These are phyloP conservation scores for Ephialtes manifestator DNA, from an alignment of 2,888 invertebrate genomes.

Conservation along the genomic window DNA sequence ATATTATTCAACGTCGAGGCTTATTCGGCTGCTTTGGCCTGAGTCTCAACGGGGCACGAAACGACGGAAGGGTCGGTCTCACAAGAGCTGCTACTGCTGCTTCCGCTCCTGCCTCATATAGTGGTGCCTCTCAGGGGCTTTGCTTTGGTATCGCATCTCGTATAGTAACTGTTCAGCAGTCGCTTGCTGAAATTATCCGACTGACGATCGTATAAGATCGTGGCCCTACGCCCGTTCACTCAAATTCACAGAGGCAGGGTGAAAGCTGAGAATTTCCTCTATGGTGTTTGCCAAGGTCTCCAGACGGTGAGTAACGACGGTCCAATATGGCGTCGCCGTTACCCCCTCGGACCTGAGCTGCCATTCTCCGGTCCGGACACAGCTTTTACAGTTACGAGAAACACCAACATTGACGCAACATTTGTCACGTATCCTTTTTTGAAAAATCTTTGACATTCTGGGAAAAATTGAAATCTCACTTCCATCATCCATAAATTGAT, in stretches of 20 bases:
- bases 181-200: conserved; percentile 64
- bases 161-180: conserved; percentile 41
- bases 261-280: conserved; percentile 62
- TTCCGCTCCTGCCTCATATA: background rate
- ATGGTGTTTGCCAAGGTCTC: conserved; percentile 75
- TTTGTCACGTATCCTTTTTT: background rate
- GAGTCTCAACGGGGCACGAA: conserved; percentile 45
- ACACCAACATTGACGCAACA: background rate
- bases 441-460: background rate
- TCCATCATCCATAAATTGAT: background rate
- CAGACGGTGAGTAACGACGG: conserved; percentile 73
- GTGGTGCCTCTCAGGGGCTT: conserved; percentile 58
- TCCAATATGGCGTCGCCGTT: conserved; percentile 73
- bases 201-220: conserved; percentile 64
- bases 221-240: conserved; percentile 43
- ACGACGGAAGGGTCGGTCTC: conserved; percentile 50
- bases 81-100: conserved; percentile 51
- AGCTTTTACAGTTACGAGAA: background rate
- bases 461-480: background rate
- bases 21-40: conserved; percentile 59
- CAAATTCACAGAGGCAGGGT: conserved; percentile 30
- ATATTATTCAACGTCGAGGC: conserved; percentile 67
- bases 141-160: conserved; percentile 51
- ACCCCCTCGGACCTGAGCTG: conserved; percentile 33
- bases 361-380: conserved; percentile 25